These are phyloP conservation scores for Zoanthus sansibaricus DNA, from an alignment of 92 coral and sea anemone species.

Conservation along the genomic window DNA sequence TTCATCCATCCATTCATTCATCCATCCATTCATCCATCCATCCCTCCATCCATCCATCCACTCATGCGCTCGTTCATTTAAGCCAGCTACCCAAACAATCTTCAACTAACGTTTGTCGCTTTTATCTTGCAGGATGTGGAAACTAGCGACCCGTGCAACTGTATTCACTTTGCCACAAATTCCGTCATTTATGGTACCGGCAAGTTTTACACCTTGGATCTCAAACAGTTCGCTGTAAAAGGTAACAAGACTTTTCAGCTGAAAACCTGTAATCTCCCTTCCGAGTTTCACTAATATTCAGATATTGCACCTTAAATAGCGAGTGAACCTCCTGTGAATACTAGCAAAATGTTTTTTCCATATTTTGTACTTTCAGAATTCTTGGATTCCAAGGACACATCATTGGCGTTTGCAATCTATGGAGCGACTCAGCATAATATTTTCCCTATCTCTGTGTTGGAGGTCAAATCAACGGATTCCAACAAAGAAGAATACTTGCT, in stretches of 20 bases:
- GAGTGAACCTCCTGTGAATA: background rate
- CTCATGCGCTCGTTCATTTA: too few species aligned
- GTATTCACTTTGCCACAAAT: constrained; percentile 84
- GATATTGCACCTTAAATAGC: too few species aligned
- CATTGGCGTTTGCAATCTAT: constrained; percentile 95
- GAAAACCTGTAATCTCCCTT: background rate
- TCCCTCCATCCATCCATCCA: too few species aligned
- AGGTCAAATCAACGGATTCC: constrained; percentile 73
- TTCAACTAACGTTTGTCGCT: background rate
- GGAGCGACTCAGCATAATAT: constrained; percentile 94
- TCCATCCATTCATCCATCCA: too few species aligned
- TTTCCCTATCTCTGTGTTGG: constrained; percentile 92
- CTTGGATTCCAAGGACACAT: constrained; percentile 86
- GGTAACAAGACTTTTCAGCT: constrained; percentile 56
- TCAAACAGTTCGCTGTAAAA: constrained; percentile 83
- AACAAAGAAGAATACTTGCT: constrained; percentile 80
- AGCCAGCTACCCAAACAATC: background rate
- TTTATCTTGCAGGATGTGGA: constrained; percentile 80
- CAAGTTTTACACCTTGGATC: constrained; percentile 89
- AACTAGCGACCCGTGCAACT: constrained; percentile 97
- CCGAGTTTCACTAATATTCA: too few species aligned
- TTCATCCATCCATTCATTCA: too few species aligned
- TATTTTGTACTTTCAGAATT: constrained; percentile 67
- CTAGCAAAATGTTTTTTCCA: background rate
- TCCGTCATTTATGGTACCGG: constrained; percentile 94